Evolutionary conservation across 1,140 invertebrate species (phyloP), one percentile per base, ranked within the genome.

Genomic region (Drosophila tristis): DNA sequence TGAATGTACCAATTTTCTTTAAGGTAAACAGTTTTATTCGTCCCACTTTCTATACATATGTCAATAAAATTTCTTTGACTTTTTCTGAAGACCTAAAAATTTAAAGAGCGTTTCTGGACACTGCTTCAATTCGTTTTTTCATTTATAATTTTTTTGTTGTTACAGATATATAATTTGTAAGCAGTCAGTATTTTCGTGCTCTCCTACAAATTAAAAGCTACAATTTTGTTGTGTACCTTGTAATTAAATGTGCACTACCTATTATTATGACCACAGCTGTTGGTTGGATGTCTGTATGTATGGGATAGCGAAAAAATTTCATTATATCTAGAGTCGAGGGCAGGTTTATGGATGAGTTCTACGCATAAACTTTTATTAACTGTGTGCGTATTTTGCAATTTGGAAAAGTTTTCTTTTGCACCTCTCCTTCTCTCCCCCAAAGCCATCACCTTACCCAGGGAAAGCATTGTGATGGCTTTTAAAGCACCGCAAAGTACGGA

Each of bases 341-440:
- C 84, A 87, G 72, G 84, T 79, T 86, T 85, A 85, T 78, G 71
- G 81, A 76, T 65, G 63, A 55, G 77, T 86, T 68, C 74, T 78
- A 74, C 56, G 78, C 78, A 86, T 81, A 82, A 86, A 86, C 78
- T 86, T 86, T 87, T 86, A 86, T 87, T 86, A 82, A 82, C 82
- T 81, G 68, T 75, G 68, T 67, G 65, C 81, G 66, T 86, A 81
- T 87, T 87, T 81, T 78, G 75, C 78, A 87, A 87, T 87, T 87
- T 82, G 39, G 20, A 49, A 53, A 71, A 78, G 58, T 85, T 85
- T 76, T 58, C 48, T 44, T 55, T 55, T 35, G 48, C 25, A 43
- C 20, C 48, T 31, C 31, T 11, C 35, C 4, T 4, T 4, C 4
- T 1, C 11, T 2, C 35, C 35, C 11, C 0, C 35, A 35, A 35